These are phyloP conservation scores for Eriocheir sinensis DNA, from an alignment of 1,140 invertebrate species.

Conservation along the genomic window DNA sequence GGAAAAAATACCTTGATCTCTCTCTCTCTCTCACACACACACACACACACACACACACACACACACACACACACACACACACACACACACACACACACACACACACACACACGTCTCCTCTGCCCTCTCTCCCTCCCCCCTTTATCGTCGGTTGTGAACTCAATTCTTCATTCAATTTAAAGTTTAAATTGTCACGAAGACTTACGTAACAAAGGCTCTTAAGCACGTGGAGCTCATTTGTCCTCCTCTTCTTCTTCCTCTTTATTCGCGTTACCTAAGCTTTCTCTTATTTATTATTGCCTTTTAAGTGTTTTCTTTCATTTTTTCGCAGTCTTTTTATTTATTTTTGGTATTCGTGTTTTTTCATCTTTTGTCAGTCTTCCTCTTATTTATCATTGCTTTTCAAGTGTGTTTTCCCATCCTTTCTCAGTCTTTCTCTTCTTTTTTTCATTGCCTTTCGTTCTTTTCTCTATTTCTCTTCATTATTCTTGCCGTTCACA, in stretches of 20 bases:
- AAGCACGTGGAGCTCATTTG: neutral
- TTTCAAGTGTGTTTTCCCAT: neutral
- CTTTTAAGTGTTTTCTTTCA: neutral
- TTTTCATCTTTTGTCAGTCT: neutral
- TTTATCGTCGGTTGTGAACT: neutral
- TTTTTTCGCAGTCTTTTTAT: too few species aligned
- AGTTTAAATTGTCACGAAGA: neutral
- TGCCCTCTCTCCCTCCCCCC: too few species aligned
- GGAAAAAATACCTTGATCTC: too few species aligned
- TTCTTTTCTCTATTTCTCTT: too few species aligned
- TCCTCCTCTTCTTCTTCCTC: neutral
- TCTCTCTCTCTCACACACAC: too few species aligned
- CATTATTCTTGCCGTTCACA: too few species aligned
- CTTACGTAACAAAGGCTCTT: neutral
- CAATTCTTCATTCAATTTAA: neutral
- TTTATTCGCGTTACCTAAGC: neutral
- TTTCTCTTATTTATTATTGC: neutral
- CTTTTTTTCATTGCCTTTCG: too few species aligned
- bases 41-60: too few species aligned
- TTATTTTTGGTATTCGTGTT: too few species aligned
- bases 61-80: too few species aligned
- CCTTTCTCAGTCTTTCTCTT: neutral
- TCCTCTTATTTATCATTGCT: neutral
- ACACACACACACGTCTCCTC: too few species aligned
- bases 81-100: too few species aligned